Percentiles rank a stretch among this genome's conserved stretches.
These are phyloP conservation scores for Triplophysa siluroides DNA, from an alignment of 2,113 vertebrate species.

Conservation along the genomic window DNA sequence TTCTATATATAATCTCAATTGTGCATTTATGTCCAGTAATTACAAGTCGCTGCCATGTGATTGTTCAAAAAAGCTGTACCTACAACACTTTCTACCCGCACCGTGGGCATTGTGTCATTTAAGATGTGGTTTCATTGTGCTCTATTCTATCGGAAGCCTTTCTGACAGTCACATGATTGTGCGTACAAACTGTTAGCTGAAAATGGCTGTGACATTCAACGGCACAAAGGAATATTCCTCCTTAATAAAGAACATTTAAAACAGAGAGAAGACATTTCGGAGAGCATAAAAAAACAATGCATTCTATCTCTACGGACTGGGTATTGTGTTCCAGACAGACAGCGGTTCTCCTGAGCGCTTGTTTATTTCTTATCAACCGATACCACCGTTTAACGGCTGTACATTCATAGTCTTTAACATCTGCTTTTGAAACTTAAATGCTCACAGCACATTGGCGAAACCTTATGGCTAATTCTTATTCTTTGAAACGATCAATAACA, in stretches of 20 bases:
- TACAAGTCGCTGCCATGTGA: not conserved
- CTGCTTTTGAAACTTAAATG: conserved; percentile 11
- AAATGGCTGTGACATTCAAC: conserved; percentile 5
- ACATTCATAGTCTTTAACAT: conserved; percentile 17
- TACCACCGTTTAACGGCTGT: not conserved
- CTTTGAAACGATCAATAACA: conserved; percentile 24
- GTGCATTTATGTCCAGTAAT: not conserved
- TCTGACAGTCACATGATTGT: not conserved
- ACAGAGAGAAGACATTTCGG: not conserved
- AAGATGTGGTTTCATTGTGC: not conserved
- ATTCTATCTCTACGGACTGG: not conserved
- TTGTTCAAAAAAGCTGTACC: not conserved
- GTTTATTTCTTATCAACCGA: conserved; percentile 2
- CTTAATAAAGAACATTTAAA: not conserved
- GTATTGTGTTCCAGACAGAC: not conserved
- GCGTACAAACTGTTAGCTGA: not conserved
- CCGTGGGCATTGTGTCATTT: not conserved
- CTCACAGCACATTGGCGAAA: conserved; percentile 6
- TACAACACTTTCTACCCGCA: not conserved
- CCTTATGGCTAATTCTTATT: conserved; percentile 34
- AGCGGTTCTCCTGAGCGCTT: not conserved
- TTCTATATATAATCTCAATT: not conserved
- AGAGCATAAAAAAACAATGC: not conserved
- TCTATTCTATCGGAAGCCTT: not conserved
- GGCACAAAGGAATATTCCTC: not conserved